Evolutionary conservation across 2,888 invertebrate species (phyloP), one percentile per base, ranked within the genome.

Genomic region (Caenorhabditis uteleia): DNA sequence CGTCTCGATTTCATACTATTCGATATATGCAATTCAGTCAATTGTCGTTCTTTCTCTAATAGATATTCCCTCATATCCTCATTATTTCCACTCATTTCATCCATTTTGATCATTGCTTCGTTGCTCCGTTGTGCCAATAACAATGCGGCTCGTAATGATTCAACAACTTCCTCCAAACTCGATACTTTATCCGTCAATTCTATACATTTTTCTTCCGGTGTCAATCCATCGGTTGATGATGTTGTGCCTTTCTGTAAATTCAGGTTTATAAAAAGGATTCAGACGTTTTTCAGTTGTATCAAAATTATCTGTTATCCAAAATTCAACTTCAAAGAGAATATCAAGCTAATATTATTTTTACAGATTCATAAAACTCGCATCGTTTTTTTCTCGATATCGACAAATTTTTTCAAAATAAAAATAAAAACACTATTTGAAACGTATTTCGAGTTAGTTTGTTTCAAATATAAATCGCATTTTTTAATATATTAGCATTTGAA

Each of bases 151-250:
- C 75, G 66, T 21, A 79, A 45, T 6, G 70, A 62, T 26, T 66
- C 64, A 26, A 79, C 70, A 36, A 78, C 69, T 48, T 75, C 67
- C 44, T 77, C 71, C 14, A 75, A 46, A 26, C 76, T 78, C n/a
- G 69, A 46, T 18, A 80, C 66, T 29, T 75, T 69, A 38, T 80
- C 80, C 3, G 71, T 67, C 43, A 78, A 46, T 38, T 79, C 79
- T 33, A 66, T 72, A 44, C 75, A 74, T 20, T 74, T 69, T n/a
- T 70, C 71, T 39, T 79, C 75, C 3, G 64, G 46, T n/a, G 54
- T 26, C n/a, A 58, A 16, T 27, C 54, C 50, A 23, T 39, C 21
- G 10, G 16, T 3, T 18, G 23, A 39, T 14, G 54, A 60, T 3
- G 49, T 46, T 3, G 62, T 62, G n/a, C 48, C 47, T 62, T 62